Conservation (phyloP, 2,888 invertebrate species). For the Candidula unifasciata region DNA sequence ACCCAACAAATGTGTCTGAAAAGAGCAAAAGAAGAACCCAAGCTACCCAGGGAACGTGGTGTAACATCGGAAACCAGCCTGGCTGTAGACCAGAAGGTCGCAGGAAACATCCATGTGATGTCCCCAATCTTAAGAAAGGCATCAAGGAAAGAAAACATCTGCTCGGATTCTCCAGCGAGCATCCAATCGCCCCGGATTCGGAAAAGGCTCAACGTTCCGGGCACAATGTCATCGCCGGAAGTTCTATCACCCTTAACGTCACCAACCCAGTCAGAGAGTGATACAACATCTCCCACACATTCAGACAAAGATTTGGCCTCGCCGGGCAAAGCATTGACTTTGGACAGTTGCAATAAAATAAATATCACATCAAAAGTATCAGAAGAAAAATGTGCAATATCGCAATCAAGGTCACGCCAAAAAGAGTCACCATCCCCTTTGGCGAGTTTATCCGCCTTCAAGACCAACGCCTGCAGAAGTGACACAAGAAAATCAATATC, state of each 20-base stretch:
- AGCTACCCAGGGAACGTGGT: not conserved
- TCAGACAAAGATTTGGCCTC: not conserved
- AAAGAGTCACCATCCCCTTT: not conserved
- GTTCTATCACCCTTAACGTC: constrained; percentile 40
- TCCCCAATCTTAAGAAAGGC: constrained; percentile 37
- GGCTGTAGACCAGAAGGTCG: not conserved
- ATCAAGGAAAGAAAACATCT: constrained; percentile 42
- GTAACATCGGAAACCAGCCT: not conserved
- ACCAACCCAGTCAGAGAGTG: constrained; percentile 23
- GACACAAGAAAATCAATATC: not conserved
- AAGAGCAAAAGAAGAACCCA: not conserved
- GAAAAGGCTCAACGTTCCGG: constrained; percentile 9
- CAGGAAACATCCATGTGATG: not conserved
- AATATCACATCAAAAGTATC: too few relatives aligned
- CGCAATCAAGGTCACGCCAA: not conserved
- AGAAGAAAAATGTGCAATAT: too few relatives aligned
- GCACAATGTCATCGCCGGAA: constrained; percentile 9
- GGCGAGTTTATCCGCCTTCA: too few relatives aligned
- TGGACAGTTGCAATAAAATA: not conserved
- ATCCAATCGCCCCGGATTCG: constrained; percentile 26
- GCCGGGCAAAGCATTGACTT: not conserved
- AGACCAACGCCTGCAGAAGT: not conserved
- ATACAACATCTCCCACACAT: not conserved
- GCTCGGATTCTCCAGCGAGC: constrained; percentile 28
- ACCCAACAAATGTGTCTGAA: constrained; percentile 2